Conservation (phyloP, 2,113 vertebrate genomes). For the Pan troglodytes region NHGRI_mPanTro3-v2.1_pri NC_072407.2:95773501-95774000, state of each 20-base stretch:
- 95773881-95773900: neutral
- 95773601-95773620: neutral
- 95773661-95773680: neutral
- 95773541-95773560: neutral
- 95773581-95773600: neutral
- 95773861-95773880: neutral
- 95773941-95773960: neutral
- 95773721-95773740: neutral
- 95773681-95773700: neutral
- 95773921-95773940: neutral
- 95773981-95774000: neutral
- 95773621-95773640: neutral
- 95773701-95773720: neutral
- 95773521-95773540: neutral
- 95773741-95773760: neutral
- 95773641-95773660: neutral
- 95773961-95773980: neutral
- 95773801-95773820: neutral
- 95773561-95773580: neutral
- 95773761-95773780: neutral
- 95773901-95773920: neutral
- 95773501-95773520: neutral
- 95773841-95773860: neutral
- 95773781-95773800: neutral
- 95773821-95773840: neutral